Evolutionary conservation across 2,888 invertebrate genomes (phyloP).

Genomic region (Monoplex corrugatus): DNA sequence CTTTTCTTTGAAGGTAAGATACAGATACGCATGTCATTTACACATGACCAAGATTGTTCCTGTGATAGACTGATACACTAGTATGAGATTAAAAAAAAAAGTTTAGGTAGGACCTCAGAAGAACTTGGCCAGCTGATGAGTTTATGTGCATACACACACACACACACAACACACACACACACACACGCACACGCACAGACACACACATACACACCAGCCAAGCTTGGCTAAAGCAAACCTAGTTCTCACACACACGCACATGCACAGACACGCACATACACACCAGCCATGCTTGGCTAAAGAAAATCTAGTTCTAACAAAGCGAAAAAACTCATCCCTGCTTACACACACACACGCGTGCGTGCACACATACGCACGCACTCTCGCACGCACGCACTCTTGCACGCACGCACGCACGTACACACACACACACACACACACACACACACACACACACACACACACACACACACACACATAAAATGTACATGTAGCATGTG

Average conservation of each 20-base stretch:
- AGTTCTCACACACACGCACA: no score
- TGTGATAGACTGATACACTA: no score
- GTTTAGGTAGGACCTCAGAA: background rate
- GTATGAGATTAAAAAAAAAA: background rate
- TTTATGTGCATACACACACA: background rate
- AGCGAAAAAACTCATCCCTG: no score
- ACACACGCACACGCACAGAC: background rate
- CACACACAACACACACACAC: background rate
- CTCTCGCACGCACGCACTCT: background rate
- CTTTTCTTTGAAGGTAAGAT: no score
- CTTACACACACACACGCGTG: background rate
- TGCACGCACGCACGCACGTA: background rate
- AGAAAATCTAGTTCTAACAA: no score
- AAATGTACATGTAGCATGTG: background rate
- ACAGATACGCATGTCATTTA: no score
- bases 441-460: conserved; percentile 16
- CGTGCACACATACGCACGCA: background rate
- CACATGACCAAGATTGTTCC: no score
- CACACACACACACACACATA: conserved; percentile 10
- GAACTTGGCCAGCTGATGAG: background rate
- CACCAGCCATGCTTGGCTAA: background rate
- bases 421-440: conserved; percentile 6
- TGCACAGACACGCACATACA: background rate
- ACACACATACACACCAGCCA: background rate
- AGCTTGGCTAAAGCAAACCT: no score